phyloP scores from a whole-genome alignment of 2,113 vertebrate species.

The Calonectris borealis region DNA sequence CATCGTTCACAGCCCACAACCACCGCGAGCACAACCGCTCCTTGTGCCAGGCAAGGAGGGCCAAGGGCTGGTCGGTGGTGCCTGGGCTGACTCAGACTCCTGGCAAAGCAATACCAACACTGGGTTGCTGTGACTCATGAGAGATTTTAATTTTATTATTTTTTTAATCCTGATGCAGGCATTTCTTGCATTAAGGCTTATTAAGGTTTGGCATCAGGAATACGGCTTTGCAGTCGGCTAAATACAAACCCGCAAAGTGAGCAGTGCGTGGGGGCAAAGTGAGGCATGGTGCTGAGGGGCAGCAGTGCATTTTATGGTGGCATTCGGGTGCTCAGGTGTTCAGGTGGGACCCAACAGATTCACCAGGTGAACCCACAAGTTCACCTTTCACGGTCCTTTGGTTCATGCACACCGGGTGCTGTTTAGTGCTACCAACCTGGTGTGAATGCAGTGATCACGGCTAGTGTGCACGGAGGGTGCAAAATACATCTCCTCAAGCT shows the following conservation, averaged over 20 bases:
- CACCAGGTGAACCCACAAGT: not conserved
- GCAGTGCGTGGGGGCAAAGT: accelerated
- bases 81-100: not conserved
- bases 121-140: not conserved
- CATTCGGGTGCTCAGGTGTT: not conserved
- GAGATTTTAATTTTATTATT: not conserved
- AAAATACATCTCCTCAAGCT: not conserved
- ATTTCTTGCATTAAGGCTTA: not conserved
- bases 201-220: not conserved
- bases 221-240: not conserved
- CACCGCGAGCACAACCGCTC: accelerated
- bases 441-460: not conserved
- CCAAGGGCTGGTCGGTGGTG: not conserved
- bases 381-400: not conserved
- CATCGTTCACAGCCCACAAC: no score
- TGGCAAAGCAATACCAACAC: not conserved
- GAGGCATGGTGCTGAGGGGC: not conserved
- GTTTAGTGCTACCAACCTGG: not conserved
- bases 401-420: not conserved
- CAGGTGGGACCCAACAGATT: not conserved
- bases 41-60: not conserved
- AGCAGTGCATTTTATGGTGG: not conserved
- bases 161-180: not conserved
- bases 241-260: not conserved
- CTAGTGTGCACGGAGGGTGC: not conserved